phyloP scores from a whole-genome alignment of 2,888 invertebrate genomes.

The Diaphora mendica region DNA sequence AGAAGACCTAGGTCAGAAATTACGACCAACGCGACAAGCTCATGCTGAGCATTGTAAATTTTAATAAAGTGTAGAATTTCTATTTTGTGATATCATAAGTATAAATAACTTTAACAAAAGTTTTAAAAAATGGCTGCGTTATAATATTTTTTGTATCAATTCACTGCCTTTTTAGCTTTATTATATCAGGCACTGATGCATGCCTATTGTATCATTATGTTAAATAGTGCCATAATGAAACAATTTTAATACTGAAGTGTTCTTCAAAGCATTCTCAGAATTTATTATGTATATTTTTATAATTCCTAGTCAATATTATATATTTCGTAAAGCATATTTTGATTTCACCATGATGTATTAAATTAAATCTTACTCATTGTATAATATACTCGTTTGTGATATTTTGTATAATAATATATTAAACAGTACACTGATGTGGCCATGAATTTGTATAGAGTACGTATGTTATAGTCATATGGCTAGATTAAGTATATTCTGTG shows the following conservation, averaged over 20 bases:
- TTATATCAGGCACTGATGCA: conserved; percentile 62
- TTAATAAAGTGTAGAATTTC: conserved; percentile 52
- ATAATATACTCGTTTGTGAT: conserved; percentile 79
- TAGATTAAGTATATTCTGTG: conserved; percentile 52
- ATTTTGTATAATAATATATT: conserved; percentile 74
- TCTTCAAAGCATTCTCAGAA: conserved; percentile 59
- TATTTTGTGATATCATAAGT: conserved; percentile 68
- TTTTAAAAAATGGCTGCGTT: conserved; percentile 57
- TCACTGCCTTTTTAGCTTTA: conserved; percentile 77
- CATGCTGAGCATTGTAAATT: conserved; percentile 52
- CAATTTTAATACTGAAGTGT: conserved; percentile 40
- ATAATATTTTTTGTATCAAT: conserved; percentile 42
- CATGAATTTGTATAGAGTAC: conserved; percentile 67
- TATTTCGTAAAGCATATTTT: conserved; percentile 48
- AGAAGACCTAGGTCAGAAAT: conserved; percentile 44
- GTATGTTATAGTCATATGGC: conserved; percentile 42
- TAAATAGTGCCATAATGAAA: conserved; percentile 80
- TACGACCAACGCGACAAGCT: conserved; percentile 28
- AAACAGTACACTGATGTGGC: conserved; percentile 76
- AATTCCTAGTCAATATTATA: conserved; percentile 73
- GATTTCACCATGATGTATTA: conserved; percentile 42
- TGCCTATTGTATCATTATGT: conserved; percentile 76
- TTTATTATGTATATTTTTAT: conserved; percentile 57
- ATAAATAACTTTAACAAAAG: conserved; percentile 50
- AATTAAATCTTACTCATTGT: conserved; percentile 55